phyloP scores from a whole-genome alignment of 2,113 vertebrate species.

The Xiphophorus hellerii region DNA sequence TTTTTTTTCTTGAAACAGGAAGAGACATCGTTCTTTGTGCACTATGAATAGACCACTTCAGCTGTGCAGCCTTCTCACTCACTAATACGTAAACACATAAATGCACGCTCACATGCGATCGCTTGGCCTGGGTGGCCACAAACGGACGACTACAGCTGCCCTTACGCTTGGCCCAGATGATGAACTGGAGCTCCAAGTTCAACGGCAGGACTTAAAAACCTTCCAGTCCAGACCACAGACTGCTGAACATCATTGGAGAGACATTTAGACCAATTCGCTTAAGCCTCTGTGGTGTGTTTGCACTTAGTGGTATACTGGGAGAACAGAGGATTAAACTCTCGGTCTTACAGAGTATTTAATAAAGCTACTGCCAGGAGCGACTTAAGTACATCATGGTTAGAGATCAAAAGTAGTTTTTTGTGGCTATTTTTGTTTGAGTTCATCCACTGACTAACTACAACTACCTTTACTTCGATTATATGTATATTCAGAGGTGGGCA shows the following conservation, averaged over 20 bases:
- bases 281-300: slow-evolving; percentile 35
- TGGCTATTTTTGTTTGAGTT: not conserved
- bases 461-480: no score
- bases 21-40: slow-evolving; percentile 59
- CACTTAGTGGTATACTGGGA: slow-evolving; percentile 27
- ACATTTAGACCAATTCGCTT: slow-evolving; percentile 63
- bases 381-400: not conserved
- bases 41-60: slow-evolving; percentile 70
- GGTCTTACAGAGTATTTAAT: slow-evolving; percentile 16
- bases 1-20: slow-evolving; percentile 36
- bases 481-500: no score
- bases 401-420: not conserved
- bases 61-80: slow-evolving; percentile 66
- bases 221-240: slow-evolving; percentile 50
- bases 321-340: slow-evolving; percentile 29
- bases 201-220: slow-evolving; percentile 51
- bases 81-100: slow-evolving; percentile 36
- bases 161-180: slow-evolving; percentile 44
- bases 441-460: not conserved
- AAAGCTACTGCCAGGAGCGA: slow-evolving; percentile 9
- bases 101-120: slow-evolving; percentile 17
- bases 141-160: slow-evolving; percentile 67
- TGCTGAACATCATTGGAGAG: slow-evolving; percentile 58
- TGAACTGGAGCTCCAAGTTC: slow-evolving; percentile 60
- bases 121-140: slow-evolving; percentile 63